Conservation (phyloP, 2,113 vertebrate species). For the Silurus asotus region DNA sequence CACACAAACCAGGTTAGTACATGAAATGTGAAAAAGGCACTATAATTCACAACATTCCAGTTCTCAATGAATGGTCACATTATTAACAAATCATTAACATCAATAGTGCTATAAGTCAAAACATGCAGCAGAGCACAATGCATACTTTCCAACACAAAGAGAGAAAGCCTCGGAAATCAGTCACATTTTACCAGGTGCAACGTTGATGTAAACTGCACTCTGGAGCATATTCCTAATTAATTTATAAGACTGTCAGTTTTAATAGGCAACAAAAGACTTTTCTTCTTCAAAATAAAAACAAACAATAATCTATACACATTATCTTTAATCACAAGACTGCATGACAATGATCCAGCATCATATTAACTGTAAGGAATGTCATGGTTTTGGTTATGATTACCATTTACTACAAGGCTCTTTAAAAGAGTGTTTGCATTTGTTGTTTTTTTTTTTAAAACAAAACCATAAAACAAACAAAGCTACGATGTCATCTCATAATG, state of each 20-base stretch:
- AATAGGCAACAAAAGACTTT: conserved; percentile 4
- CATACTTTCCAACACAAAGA: conserved; percentile 1
- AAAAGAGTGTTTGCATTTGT: neutral
- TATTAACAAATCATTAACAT: conserved; percentile 55
- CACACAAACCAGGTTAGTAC: conserved; percentile 63
- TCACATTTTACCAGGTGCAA: conserved; percentile 19
- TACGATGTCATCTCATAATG: conserved; percentile 1
- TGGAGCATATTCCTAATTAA: neutral
- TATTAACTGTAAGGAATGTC: conserved; percentile 36
- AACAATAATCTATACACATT: conserved; percentile 37
- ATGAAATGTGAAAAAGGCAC: conserved; percentile 80
- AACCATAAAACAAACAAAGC: neutral
- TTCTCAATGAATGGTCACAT: conserved; percentile 56
- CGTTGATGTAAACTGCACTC: conserved; percentile 25
- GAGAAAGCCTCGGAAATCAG: conserved; percentile 12
- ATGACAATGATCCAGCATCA: conserved; percentile 43
- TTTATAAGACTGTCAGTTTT: conserved; percentile 19
- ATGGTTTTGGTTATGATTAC: conserved; percentile 14
- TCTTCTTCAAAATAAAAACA: conserved; percentile 18
- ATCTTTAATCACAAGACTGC: conserved; percentile 5
- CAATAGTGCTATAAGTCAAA: conserved; percentile 29
- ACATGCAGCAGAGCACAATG: conserved; percentile 60
- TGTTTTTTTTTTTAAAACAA: neutral
- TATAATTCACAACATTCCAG: conserved; percentile 75
- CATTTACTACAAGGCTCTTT: neutral